Evolutionary conservation across 92 coral and sea anemone species (phyloP), one percentile per base, ranked within the genome.

Genomic region (Epizoanthus illoricatus): DNA sequence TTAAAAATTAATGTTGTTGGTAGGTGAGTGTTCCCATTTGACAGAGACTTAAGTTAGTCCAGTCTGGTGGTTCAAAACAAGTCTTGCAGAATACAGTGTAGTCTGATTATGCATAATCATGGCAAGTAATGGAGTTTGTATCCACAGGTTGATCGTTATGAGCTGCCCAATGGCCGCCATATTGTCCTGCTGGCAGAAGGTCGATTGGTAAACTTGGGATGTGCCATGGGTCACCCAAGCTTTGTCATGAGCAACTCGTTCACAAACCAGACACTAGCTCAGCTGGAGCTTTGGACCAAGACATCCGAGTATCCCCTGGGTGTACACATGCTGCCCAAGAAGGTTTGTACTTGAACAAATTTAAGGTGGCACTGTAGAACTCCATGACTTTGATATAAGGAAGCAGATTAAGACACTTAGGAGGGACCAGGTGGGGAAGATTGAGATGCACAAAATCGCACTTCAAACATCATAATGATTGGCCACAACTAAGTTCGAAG

Each of bases 181-280:
- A 68, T 96, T 66, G 84, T 96, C 42, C 84, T 96, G 52, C 90
- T 96, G 20, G 99, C 99, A 6, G 99, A 96, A 69, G 99, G 99
- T 21, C 99, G 99, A 73, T 91, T 96, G 64, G 99, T 88, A 54
- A 96, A 96, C 86, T 87, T 96, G 52, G 99, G 99, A 18, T 96
- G 99, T 86, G 99, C 99, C 65, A 96, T 96, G 99, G 99, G 99
- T 23, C 99, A 96, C 71, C 99, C 99, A 39, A 93, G 98, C 75
- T 96, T 93, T 73, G 99, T 96, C 69, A 96, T 96, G 99, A 96
- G 99, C 80, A 93, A 91, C 83, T 96, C 99, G 0, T 96, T 96
- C 92, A 96, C 99, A 42, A 96, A 96, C 88, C 99, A 96, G 83
- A 97, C 94, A 65, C 90, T 96, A 86, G 99, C 99, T 24, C 99